A percentile compares a stretch with the other conserved stretches of the same genome.
These are phyloP conservation scores for Polypedilum vanderplanki DNA, from an alignment of 1,140 invertebrate species.

Conservation along the genomic window DNA sequence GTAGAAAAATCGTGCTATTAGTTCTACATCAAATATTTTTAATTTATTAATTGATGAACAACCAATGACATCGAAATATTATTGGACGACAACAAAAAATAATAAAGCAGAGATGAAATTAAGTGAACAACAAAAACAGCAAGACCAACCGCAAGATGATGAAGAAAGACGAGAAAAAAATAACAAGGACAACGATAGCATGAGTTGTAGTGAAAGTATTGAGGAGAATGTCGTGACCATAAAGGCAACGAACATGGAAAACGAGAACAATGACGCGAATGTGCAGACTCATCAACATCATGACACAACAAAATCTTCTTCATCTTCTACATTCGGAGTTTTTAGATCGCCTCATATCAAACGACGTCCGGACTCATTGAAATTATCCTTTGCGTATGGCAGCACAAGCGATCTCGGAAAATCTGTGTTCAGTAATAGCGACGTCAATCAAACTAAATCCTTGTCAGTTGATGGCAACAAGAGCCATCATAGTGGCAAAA, in stretches of 20 bases:
- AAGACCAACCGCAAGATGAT: too few relatives aligned
- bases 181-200: conserved; percentile 6
- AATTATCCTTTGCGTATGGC: conserved; percentile 21
- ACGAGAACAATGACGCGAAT: conserved; percentile 2
- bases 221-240: conserved; percentile 15
- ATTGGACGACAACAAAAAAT: conserved; percentile 37
- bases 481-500: conserved; percentile 23
- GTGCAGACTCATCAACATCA: background rate
- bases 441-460: conserved; percentile 27
- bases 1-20: conserved; percentile 30
- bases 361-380: conserved; percentile 10
- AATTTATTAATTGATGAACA: conserved; percentile 40
- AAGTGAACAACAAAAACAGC: conserved; percentile 24
- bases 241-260: conserved; percentile 11
- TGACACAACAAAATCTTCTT: background rate
- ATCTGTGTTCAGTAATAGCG: background rate
- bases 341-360: conserved; percentile 1
- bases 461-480: conserved; percentile 20
- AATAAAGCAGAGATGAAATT: conserved; percentile 32
- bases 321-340: background rate
- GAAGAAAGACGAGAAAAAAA: too few relatives aligned
- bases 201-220: conserved; percentile 16
- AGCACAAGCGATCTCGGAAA: conserved; percentile 21
- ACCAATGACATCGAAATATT: conserved; percentile 33
- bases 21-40: conserved; percentile 40